phyloP scores from a whole-genome alignment of 2,113 vertebrate genomes.

The Cochlearius cochlearius region DNA sequence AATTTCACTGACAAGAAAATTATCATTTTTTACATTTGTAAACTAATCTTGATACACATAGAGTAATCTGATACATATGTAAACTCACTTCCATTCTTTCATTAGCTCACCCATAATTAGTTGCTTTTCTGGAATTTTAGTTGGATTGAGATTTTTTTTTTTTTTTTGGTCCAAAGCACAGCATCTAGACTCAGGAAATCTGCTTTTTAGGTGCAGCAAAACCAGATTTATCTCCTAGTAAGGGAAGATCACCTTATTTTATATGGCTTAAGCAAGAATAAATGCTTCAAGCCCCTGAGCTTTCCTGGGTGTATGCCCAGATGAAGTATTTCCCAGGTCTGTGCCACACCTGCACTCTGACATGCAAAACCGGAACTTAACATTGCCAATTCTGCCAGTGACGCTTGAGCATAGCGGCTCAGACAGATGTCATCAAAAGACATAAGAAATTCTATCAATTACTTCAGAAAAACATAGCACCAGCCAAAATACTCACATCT shows the following conservation, averaged over 20 bases:
- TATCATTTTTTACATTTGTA: background rate
- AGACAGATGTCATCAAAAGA: background rate
- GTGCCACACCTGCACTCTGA: background rate
- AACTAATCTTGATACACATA: background rate
- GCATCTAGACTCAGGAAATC: background rate
- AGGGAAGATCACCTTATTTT: background rate
- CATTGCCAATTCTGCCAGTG: background rate
- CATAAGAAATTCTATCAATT: background rate
- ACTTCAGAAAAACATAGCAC: background rate
- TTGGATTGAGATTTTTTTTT: background rate
- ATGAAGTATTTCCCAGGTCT: background rate
- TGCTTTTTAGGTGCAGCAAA: background rate
- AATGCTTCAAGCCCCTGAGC: background rate
- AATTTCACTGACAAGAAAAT: background rate
- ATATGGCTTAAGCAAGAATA: background rate
- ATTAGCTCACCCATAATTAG: background rate
- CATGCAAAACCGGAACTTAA: background rate
- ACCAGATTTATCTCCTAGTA: background rate
- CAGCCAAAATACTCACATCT: background rate
- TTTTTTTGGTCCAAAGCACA: background rate
- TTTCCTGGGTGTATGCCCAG: background rate
- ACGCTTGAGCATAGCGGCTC: background rate
- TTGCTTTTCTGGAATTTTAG: background rate
- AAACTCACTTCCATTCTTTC: background rate
- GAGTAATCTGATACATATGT: background rate